phyloP scores from a whole-genome alignment of 2,888 invertebrate genomes.

The Drosophila gaucha region DNA sequence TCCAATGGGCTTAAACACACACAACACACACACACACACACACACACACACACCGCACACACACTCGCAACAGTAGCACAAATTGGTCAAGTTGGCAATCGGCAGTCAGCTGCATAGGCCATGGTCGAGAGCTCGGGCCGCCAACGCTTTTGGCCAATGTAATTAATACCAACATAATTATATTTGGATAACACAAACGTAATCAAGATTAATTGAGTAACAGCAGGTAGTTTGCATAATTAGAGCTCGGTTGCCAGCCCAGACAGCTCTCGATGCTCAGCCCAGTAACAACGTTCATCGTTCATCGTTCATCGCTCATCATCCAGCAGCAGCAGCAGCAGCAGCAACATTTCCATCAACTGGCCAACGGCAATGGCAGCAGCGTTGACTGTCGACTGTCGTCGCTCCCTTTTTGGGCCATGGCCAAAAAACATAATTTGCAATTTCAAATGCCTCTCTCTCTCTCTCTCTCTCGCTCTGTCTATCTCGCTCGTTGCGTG shows the following conservation, averaged over 20 bases:
- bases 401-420: slow-evolving; percentile 29
- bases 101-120: not conserved
- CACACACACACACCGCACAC: no score
- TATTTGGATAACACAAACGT: slow-evolving; percentile 81
- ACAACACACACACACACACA: no score
- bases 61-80: slow-evolving; percentile 21
- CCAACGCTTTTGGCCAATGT: slow-evolving; percentile 57
- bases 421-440: slow-evolving; percentile 70
- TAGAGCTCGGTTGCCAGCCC: slow-evolving; percentile 49
- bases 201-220: slow-evolving; percentile 81
- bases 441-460: slow-evolving; percentile 58
- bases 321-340: not conserved
- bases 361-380: slow-evolving; percentile 17
- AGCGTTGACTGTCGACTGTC: slow-evolving; percentile 30
- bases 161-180: slow-evolving; percentile 80
- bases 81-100: slow-evolving; percentile 55
- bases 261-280: slow-evolving; percentile 21
- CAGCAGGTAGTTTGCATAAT: slow-evolving; percentile 81
- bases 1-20: slow-evolving; percentile 19
- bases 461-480: not conserved
- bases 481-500: not conserved
- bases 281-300: not conserved
- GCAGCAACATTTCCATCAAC: slow-evolving; percentile 3
- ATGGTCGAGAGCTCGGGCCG: slow-evolving; percentile 4
- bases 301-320: slow-evolving; percentile 5